phyloP scores from a whole-genome alignment of 2,797 vertebrate species.

The Paedocypris micromegethes region DNA sequence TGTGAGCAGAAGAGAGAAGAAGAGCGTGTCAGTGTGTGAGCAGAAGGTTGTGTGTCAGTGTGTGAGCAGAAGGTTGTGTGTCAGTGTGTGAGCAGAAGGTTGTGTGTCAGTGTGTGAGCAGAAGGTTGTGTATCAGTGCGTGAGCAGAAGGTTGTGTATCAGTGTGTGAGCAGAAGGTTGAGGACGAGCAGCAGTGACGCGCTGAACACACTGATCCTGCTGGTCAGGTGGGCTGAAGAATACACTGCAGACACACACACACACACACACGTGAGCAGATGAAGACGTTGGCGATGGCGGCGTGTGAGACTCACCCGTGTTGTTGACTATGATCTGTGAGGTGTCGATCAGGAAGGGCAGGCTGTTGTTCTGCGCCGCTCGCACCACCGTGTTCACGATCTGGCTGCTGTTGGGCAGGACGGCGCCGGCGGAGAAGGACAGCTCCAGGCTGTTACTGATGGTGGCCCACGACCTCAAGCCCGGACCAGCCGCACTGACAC shows the following conservation, averaged over 20 bases:
- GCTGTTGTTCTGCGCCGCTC: constrained; percentile 35
- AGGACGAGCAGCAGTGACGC: constrained; percentile 40
- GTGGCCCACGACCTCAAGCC: too few relatives aligned
- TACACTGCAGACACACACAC: not conserved
- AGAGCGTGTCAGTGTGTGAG: constrained; percentile 41
- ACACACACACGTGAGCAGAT: not conserved
- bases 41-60: constrained; percentile 43
- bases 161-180: not conserved
- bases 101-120: too few relatives aligned
- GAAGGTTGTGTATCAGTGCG: too few relatives aligned
- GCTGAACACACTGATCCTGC: constrained; percentile 45
- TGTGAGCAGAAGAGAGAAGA: constrained; percentile 45
- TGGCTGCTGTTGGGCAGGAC: constrained; percentile 9
- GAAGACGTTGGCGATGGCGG: too few relatives aligned
- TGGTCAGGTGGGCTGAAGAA: constrained; percentile 40
- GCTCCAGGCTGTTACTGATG: constrained; percentile 25
- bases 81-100: not conserved
- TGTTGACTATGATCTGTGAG: constrained; percentile 34
- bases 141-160: too few relatives aligned
- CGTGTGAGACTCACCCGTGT: constrained; percentile 40
- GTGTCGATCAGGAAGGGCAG: constrained; percentile 50
- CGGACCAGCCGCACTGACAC: not conserved
- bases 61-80: constrained; percentile 36
- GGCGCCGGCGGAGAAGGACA: constrained; percentile 32
- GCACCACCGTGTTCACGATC: constrained; percentile 46